Evolutionary conservation across 2,888 invertebrate species (phyloP).

Genomic region (Vesta saturnalis): DNA sequence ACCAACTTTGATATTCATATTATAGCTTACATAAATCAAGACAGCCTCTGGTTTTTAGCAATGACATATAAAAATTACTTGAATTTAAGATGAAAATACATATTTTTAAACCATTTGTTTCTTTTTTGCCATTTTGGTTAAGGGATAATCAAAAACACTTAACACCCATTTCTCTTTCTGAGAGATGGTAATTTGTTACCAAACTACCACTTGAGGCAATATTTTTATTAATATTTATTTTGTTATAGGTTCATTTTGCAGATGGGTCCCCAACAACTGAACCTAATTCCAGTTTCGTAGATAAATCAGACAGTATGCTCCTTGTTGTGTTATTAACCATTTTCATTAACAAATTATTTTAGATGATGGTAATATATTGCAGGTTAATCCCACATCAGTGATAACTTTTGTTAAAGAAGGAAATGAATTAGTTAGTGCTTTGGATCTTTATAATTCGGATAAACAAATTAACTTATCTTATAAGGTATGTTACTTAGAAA

Average conservation of each 20-base stretch:
- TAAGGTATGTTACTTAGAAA: slow-evolving; percentile 66
- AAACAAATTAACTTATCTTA: slow-evolving; percentile 66
- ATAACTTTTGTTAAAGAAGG: slow-evolving; percentile 75
- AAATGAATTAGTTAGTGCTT: slow-evolving; percentile 73
- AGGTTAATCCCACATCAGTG: slow-evolving; percentile 73
- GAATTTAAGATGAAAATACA: no score
- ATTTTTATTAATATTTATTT: no score
- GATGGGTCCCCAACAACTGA: slow-evolving; percentile 68
- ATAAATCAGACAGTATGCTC: slow-evolving; percentile 56
- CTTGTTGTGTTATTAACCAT: not conserved
- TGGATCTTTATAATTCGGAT: slow-evolving; percentile 77
- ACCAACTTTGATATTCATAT: no score
- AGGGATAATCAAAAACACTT: no score
- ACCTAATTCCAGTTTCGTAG: slow-evolving; percentile 49
- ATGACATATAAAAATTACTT: no score
- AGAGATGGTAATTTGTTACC: no score
- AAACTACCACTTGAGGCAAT: no score
- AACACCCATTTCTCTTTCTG: no score
- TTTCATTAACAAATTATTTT: not conserved
- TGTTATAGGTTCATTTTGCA: slow-evolving; percentile 72
- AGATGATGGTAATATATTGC: slow-evolving; percentile 67
- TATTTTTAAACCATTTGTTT: no score
- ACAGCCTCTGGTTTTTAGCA: no score
- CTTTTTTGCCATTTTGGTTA: no score
- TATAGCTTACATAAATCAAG: no score